phyloP scores from a whole-genome alignment of 2,888 invertebrate genomes.

The Stictocephala bisonia region DNA sequence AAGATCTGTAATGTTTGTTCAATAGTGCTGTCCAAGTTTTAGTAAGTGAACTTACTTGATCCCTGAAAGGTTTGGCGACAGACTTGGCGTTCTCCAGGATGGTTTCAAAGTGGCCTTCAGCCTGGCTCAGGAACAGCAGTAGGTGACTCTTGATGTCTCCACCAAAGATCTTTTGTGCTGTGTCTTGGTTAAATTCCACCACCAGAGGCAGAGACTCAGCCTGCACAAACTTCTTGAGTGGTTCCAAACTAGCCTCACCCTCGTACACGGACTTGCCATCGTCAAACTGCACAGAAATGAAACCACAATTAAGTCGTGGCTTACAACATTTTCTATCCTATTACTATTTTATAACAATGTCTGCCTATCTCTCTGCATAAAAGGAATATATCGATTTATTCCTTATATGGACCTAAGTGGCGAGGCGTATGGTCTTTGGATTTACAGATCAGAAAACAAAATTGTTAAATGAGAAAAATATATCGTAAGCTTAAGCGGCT shows the following conservation, averaged over 20 bases:
- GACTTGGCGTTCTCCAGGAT: slow-evolving; percentile 81
- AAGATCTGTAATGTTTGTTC: too few relatives aligned
- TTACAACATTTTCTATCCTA: too few relatives aligned
- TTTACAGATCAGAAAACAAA: too few relatives aligned
- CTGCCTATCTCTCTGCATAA: too few relatives aligned
- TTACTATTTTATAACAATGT: too few relatives aligned
- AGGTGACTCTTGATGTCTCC: slow-evolving; percentile 98
- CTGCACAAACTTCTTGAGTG: slow-evolving; percentile 84
- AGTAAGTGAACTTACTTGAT: slow-evolving; percentile 74
- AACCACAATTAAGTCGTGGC: too few relatives aligned
- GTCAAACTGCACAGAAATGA: slow-evolving; percentile 86
- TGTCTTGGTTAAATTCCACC: slow-evolving; percentile 97
- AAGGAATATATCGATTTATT: too few relatives aligned
- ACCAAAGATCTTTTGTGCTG: slow-evolving; percentile 98
- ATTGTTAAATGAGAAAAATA: too few relatives aligned
- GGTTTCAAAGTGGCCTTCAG: slow-evolving; percentile 85
- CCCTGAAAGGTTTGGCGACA: slow-evolving; percentile 90
- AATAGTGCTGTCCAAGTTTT: too few relatives aligned
- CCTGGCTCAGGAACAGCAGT: slow-evolving; percentile 94
- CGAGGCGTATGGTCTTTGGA: too few relatives aligned
- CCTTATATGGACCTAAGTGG: too few relatives aligned
- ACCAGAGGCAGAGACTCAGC: slow-evolving; percentile 89
- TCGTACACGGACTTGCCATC: slow-evolving; percentile 81
- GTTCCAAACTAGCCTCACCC: slow-evolving; percentile 75
- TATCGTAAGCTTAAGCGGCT: too few relatives aligned